A percentile compares a stretch with the other conserved stretches of the same genome.
Evolutionary conservation across 2,888 invertebrate genomes (phyloP).

Genomic region (Euplagia quadripunctaria): DNA sequence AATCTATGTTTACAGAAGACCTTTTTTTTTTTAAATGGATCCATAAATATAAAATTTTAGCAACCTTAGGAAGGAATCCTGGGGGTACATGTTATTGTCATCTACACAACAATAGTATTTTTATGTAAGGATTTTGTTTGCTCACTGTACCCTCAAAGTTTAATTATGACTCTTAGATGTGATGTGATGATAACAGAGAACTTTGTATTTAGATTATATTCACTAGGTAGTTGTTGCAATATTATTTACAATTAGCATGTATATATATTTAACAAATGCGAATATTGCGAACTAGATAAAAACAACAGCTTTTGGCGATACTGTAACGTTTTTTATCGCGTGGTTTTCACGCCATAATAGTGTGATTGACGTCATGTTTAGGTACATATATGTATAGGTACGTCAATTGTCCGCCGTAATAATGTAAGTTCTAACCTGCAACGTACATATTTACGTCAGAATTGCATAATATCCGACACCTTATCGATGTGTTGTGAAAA

Average conservation of each 20-base stretch:
- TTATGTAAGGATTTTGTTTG: neutral
- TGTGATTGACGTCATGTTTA: slow-evolving; percentile 41
- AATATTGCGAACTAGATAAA: neutral
- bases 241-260: neutral
- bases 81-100: neutral
- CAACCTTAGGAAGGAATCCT: neutral
- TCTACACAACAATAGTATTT: neutral
- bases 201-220: too few relatives aligned
- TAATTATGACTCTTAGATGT: neutral
- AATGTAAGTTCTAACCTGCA: slow-evolving; percentile 26
- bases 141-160: neutral
- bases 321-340: slow-evolving; percentile 12
- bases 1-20: neutral
- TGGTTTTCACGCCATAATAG: slow-evolving; percentile 11
- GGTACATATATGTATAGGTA: slow-evolving; percentile 1
- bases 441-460: slow-evolving; percentile 52
- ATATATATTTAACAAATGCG: neutral
- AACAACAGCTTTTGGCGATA: slow-evolving; percentile 4
- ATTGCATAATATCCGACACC: slow-evolving; percentile 54
- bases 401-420: slow-evolving; percentile 19
- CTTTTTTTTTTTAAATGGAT: neutral
- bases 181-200: too few relatives aligned
- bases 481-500: slow-evolving; percentile 55
- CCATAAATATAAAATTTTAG: too few relatives aligned
- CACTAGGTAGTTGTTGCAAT: too few relatives aligned